phyloP scores from a whole-genome alignment of 2,888 invertebrate genomes.

The Steinernema carpocapsae region DNA sequence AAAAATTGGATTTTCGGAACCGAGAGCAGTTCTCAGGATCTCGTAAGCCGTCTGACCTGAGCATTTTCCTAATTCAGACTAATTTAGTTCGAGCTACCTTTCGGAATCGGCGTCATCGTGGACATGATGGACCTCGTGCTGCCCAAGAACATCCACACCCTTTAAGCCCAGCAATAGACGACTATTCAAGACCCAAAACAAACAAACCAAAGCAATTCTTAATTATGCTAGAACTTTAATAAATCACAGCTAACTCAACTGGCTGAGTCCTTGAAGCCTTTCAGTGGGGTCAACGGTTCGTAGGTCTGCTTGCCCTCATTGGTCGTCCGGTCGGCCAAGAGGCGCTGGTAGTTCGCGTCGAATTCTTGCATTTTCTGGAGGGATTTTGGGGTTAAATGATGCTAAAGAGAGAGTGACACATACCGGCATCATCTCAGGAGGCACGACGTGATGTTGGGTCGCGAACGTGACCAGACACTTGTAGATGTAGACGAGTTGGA shows the following conservation, averaged over 20 bases:
- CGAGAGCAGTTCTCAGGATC: conserved; percentile 1
- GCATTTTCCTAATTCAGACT: not conserved
- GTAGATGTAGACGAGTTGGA: conserved; percentile 28
- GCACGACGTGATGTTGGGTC: conserved; percentile 3
- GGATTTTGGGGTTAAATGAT: too few species aligned
- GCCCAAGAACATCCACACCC: conserved; percentile 46
- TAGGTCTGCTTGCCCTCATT: not conserved
- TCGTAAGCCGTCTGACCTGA: conserved; percentile 35
- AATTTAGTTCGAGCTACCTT: conserved; percentile 45
- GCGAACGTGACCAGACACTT: conserved; percentile 34
- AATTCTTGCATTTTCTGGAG: conserved; percentile 23
- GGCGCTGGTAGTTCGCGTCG: conserved; percentile 4
- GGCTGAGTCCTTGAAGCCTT: too few species aligned
- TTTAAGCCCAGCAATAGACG: conserved; percentile 33
- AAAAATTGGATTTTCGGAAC: conserved; percentile 41
- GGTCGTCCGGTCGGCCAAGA: not conserved
- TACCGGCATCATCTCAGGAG: not conserved
- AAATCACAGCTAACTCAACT: too few species aligned
- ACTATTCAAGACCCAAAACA: not conserved
- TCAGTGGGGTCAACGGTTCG: not conserved
- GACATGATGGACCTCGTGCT: conserved; percentile 46
- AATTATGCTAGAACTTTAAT: not conserved
- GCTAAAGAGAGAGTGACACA: not conserved
- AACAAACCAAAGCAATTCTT: conserved; percentile 7
- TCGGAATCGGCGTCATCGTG: conserved; percentile 42